These are phyloP conservation scores for Philopedon plagiatum DNA, from an alignment of 2,888 invertebrate genomes.

Conservation along the genomic window DNA sequence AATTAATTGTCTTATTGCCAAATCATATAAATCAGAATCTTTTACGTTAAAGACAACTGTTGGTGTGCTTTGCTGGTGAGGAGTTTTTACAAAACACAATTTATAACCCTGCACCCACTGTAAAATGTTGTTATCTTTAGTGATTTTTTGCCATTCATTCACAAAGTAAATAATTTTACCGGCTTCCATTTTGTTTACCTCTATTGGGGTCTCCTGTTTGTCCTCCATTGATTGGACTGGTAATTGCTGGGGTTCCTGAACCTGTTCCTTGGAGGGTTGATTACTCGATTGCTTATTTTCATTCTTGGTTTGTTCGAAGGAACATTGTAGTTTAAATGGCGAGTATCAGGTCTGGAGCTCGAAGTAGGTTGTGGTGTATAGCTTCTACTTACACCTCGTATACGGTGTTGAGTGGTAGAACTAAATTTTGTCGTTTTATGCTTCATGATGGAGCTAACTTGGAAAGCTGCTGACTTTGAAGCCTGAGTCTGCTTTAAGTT, in stretches of 20 bases:
- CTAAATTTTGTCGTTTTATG: background rate
- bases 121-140: background rate
- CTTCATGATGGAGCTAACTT: conserved; percentile 7
- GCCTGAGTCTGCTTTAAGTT: conserved; percentile 10
- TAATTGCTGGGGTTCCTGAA: background rate
- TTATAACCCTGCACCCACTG: background rate
- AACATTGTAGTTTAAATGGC: background rate
- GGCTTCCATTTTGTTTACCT: background rate
- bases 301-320: background rate
- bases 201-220: background rate
- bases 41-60: background rate
- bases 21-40: background rate
- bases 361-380: background rate
- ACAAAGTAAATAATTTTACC: background rate
- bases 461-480: background rate
- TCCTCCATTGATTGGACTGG: background rate
- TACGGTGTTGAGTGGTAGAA: background rate
- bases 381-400: background rate
- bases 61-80: background rate
- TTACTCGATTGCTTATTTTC: background rate
- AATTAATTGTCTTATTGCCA: background rate
- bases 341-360: background rate
- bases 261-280: background rate
- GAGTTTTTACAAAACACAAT: background rate
- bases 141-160: background rate